phyloP scores from a whole-genome alignment of 2,888 invertebrate genomes.

The Pseudeuparius sepicola region DNA sequence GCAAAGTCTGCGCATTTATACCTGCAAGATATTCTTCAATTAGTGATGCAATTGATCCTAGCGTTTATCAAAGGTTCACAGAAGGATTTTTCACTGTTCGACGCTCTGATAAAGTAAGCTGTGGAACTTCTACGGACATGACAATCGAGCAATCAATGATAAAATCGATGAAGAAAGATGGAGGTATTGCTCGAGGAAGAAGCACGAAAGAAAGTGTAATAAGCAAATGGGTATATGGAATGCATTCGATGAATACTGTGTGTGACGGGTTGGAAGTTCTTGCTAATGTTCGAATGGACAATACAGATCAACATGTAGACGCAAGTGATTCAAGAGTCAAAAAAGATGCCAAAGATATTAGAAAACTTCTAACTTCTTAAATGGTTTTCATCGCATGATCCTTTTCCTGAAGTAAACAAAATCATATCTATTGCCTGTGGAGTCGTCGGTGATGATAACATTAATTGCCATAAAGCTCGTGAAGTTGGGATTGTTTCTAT shows the following conservation, averaged over 20 bases:
- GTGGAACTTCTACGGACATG: conserved; percentile 35
- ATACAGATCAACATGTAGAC: conserved; percentile 33
- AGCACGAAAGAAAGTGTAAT: conserved; percentile 34
- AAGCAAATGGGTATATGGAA: conserved; percentile 33
- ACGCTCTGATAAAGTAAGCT: conserved; percentile 34
- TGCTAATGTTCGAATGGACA: conserved; percentile 24
- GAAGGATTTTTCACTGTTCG: conserved; percentile 32
- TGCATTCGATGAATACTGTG: conserved; percentile 29
- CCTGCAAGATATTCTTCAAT: conserved; percentile 21
- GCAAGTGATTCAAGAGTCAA: conserved; percentile 32
- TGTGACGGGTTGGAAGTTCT: conserved; percentile 30
- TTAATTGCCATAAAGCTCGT: conserved; percentile 15
- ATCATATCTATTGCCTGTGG: conserved; percentile 23
- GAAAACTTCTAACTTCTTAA: conserved; percentile 27
- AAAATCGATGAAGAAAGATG: conserved; percentile 34
- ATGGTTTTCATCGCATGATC: conserved; percentile 31
- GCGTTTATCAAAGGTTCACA: conserved; percentile 29
- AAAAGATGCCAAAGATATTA: conserved; percentile 23
- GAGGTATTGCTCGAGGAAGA: conserved; percentile 35
- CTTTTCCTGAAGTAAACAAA: conserved; percentile 24
- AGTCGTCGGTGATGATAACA: conserved; percentile 7
- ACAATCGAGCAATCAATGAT: conserved; percentile 30
- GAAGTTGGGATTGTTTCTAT: conserved; percentile 15
- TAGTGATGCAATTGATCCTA: conserved; percentile 18
- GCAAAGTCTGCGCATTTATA: conserved; percentile 31